Percentiles rank a stretch among this genome's conserved stretches.
These are phyloP conservation scores for Melopsittacus undulatus DNA, from an alignment of 2,797 vertebrate species.

Conservation along the genomic window DNA sequence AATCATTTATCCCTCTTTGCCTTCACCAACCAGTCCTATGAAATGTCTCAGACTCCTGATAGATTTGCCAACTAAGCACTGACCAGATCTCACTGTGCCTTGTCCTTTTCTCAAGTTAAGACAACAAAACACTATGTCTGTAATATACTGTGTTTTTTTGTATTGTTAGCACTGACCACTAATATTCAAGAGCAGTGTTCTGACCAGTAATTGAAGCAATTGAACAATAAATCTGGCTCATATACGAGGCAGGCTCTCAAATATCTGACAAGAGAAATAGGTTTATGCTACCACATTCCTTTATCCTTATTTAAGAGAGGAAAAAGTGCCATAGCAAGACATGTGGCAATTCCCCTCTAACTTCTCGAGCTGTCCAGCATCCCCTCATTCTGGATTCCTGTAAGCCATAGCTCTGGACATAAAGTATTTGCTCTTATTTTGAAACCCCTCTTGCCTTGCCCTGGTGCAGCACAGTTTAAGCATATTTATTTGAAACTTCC, in stretches of 20 bases:
- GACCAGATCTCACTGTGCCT: neutral
- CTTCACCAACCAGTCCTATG: neutral
- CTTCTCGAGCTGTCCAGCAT: neutral
- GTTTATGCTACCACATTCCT: neutral
- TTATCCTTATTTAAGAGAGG: neutral
- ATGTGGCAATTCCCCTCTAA: neutral
- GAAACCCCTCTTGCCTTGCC: neutral
- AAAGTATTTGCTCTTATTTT: neutral
- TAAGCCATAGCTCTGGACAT: neutral
- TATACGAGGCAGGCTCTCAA: neutral
- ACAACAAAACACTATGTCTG: neutral
- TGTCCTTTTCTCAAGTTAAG: too few relatives aligned
- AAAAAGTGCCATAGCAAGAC: neutral
- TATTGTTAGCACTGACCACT: neutral
- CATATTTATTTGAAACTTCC: neutral
- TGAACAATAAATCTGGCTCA: neutral
- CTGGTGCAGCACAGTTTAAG: neutral
- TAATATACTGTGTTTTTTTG: neutral
- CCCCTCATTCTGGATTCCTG: neutral
- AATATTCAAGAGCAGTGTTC: neutral
- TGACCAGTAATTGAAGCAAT: neutral
- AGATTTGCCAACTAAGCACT: neutral
- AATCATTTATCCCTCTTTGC: neutral
- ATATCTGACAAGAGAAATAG: neutral
- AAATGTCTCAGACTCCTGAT: accelerated